Evolutionary conservation across 2,888 invertebrate species (phyloP).

Genomic region (Polymixis lichenea): DNA sequence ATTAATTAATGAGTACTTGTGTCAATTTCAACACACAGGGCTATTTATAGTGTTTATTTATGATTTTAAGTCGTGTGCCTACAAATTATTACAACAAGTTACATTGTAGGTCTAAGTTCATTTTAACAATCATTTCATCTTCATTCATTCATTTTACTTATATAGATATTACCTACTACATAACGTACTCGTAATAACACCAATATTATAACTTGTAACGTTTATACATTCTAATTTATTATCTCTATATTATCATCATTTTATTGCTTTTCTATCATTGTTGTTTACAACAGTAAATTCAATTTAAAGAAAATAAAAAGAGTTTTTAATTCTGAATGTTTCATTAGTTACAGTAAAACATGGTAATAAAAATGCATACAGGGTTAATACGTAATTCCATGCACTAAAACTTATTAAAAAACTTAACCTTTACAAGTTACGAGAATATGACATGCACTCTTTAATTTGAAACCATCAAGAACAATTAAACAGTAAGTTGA

Average conservation of each 20-base stretch:
- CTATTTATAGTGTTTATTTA: conserved; percentile 5
- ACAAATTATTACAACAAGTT: not conserved
- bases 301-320: no score
- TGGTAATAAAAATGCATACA: not conserved
- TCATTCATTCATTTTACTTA: no score
- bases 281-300: not conserved
- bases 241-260: not conserved
- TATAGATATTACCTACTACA: not conserved
- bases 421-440: not conserved
- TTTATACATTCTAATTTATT: not conserved
- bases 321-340: no score
- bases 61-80: not conserved
- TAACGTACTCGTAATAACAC: not conserved
- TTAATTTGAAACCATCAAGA: not conserved
- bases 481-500: not conserved
- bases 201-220: not conserved
- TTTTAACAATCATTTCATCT: no score
- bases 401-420: not conserved
- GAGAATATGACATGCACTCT: not conserved
- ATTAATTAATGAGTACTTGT: not conserved
- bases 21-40: not conserved
- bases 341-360: not conserved
- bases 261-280: not conserved
- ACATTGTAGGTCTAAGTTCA: not conserved
- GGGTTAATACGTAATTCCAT: no score